These are phyloP conservation scores for Benthosema pterotum DNA, from an alignment of 2,797 vertebrate genomes.

Conservation along the genomic window DNA sequence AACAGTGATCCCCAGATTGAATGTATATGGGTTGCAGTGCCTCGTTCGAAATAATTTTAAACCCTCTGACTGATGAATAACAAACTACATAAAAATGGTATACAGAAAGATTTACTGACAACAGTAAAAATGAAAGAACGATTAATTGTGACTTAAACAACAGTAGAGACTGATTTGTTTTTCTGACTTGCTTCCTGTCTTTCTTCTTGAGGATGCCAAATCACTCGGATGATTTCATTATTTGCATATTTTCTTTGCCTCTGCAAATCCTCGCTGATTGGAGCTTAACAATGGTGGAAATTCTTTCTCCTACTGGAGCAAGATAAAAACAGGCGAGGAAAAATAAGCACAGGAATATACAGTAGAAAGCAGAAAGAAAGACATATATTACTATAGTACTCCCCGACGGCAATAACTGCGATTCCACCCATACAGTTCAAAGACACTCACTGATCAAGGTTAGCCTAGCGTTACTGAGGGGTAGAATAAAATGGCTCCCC, in stretches of 20 bases:
- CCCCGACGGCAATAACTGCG: slow-evolving; percentile 41
- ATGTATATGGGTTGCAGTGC: too few species aligned
- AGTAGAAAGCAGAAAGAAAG: slow-evolving; percentile 7
- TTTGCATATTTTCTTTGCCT: background rate
- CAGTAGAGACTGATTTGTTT: too few species aligned
- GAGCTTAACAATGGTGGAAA: slow-evolving; percentile 38
- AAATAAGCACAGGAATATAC: background rate
- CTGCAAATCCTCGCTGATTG: slow-evolving; percentile 40
- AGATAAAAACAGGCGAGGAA: background rate
- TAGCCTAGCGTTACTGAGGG: slow-evolving; percentile 35
- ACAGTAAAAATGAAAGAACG: too few species aligned
- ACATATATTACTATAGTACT: too few species aligned
- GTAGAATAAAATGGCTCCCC: slow-evolving; percentile 33
- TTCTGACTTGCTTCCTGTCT: too few species aligned
- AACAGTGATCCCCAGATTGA: too few species aligned
- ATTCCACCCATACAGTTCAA: slow-evolving; percentile 46
- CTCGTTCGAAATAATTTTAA: too few species aligned
- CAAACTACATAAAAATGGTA: too few species aligned
- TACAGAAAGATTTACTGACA: too few species aligned
- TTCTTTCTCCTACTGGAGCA: background rate
- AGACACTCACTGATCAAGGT: slow-evolving; percentile 58
- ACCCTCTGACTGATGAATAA: too few species aligned
- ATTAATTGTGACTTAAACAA: too few species aligned
- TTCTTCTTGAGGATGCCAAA: too few species aligned
- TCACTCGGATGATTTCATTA: slow-evolving; percentile 36